Evolutionary conservation across 2,113 vertebrate species (phyloP).

Genomic region (Tyrannus savana): DNA sequence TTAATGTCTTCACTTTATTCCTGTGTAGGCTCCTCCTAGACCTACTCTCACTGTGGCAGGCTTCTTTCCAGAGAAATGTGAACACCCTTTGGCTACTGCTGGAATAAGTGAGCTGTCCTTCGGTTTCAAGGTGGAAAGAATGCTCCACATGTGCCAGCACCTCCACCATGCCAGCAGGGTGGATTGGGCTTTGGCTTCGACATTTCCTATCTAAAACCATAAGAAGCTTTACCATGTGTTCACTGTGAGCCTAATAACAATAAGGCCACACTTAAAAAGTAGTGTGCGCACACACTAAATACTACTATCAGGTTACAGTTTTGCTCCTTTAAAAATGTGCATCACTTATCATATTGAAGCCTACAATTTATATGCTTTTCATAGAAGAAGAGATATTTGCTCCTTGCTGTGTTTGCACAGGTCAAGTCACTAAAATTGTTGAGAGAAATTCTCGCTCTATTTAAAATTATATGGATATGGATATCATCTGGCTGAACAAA

Average conservation of each 20-base stretch:
- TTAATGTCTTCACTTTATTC: neutral
- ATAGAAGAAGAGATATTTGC: neutral
- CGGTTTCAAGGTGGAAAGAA: neutral
- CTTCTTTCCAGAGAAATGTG: neutral
- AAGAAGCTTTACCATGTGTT: neutral
- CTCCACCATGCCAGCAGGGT: neutral
- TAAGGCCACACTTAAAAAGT: neutral
- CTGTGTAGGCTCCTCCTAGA: neutral
- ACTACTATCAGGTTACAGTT: neutral
- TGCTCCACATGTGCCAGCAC: neutral
- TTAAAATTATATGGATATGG: constrained; percentile 6
- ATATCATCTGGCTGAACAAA: constrained; percentile 22
- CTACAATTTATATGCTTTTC: neutral
- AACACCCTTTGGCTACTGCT: neutral
- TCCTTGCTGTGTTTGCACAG: neutral
- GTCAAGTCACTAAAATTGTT: neutral
- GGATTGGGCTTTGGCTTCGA: neutral
- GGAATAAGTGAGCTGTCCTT: neutral
- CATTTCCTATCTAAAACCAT: neutral
- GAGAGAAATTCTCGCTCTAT: neutral
- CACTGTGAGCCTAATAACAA: neutral
- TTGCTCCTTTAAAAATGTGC: neutral
- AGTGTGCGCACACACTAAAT: neutral
- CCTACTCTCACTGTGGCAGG: neutral
- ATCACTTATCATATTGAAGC: neutral